These are phyloP conservation scores for Erynnis tages DNA, from an alignment of 2,888 invertebrate species.

Conservation along the genomic window DNA sequence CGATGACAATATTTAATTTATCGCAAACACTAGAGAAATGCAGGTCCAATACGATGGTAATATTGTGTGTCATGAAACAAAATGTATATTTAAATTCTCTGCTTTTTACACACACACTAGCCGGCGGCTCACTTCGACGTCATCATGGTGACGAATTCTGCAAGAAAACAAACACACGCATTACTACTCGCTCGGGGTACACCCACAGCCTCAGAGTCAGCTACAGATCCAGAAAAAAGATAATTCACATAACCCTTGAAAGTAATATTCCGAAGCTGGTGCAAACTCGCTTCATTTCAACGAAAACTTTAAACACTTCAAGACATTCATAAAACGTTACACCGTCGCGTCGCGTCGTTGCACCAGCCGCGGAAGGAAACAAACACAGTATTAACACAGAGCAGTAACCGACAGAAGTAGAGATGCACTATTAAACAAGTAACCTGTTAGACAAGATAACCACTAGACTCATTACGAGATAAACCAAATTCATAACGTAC, in stretches of 20 bases:
- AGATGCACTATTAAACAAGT: slow-evolving; percentile 65
- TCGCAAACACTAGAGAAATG: slow-evolving; percentile 83
- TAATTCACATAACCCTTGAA: slow-evolving; percentile 41
- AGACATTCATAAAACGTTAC: too few species aligned
- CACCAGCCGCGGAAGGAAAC: slow-evolving; percentile 40
- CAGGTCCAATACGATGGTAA: slow-evolving; percentile 83
- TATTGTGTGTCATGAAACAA: slow-evolving; percentile 83
- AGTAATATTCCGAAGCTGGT: slow-evolving; percentile 36
- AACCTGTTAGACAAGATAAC: slow-evolving; percentile 57
- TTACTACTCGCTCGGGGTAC: slow-evolving; percentile 35
- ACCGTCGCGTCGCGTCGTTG: too few species aligned
- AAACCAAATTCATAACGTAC: slow-evolving; percentile 39
- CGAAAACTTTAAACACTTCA: too few species aligned
- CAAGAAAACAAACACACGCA: slow-evolving; percentile 66
- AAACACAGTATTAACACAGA: slow-evolving; percentile 46
- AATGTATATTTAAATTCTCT: slow-evolving; percentile 84
- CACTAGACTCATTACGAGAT: slow-evolving; percentile 46
- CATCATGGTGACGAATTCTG: slow-evolving; percentile 99
- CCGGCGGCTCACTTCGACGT: slow-evolving; percentile 97
- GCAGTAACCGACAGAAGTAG: slow-evolving; percentile 58
- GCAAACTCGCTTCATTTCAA: too few species aligned
- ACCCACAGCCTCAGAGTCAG: not conserved
- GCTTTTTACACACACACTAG: slow-evolving; percentile 82
- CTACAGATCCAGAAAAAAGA: slow-evolving; percentile 9
- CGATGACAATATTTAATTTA: slow-evolving; percentile 79